phyloP scores from a whole-genome alignment of 2,888 invertebrate species.

The Leptopilina myrica region DNA sequence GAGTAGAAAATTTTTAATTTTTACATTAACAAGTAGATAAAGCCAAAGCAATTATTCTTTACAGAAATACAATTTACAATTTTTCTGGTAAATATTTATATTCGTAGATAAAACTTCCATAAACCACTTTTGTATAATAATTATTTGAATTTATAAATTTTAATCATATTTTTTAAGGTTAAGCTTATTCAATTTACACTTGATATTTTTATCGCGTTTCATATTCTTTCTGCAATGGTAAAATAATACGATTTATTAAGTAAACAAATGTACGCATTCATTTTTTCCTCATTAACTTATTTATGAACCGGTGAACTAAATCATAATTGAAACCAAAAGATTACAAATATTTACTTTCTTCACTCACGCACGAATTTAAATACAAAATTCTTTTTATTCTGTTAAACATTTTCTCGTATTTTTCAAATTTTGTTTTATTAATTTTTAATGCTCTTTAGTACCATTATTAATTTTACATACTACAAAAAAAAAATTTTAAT shows the following conservation, averaged over 20 bases:
- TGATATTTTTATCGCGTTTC: background rate
- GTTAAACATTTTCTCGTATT: no score
- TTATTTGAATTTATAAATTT: constrained; percentile 4
- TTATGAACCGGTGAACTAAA: background rate
- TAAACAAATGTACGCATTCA: constrained; percentile 8
- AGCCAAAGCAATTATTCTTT: no score
- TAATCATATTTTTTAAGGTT: background rate
- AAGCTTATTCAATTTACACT: background rate
- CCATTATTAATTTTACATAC: no score
- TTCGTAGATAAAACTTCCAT: no score
- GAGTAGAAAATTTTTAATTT: no score
- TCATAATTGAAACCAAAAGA: background rate
- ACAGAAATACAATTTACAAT: no score
- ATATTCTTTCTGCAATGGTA: background rate
- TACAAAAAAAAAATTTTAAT: no score
- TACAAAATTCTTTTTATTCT: background rate
- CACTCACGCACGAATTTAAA: background rate
- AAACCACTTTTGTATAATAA: no score
- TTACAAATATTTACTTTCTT: background rate
- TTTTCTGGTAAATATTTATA: no score
- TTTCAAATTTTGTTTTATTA: no score
- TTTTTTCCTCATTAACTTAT: background rate
- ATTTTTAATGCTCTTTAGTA: no score
- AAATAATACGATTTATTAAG: background rate
- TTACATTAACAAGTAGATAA: no score